Base-by-base conservation (phyloP, 64 coral and sea anemone species). In the Dendronephthya gigantea region DNA sequence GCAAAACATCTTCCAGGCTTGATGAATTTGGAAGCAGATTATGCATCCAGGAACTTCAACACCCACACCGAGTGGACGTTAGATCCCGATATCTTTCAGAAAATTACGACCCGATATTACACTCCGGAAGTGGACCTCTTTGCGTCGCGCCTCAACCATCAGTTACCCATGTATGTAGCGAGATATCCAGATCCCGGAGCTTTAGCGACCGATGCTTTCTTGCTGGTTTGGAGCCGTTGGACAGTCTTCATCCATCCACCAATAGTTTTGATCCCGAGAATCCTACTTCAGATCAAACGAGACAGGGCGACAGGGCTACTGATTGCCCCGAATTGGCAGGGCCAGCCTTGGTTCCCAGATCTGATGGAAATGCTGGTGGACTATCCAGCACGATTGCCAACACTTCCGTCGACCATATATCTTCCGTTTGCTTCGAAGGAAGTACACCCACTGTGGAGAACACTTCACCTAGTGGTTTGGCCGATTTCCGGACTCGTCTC, bases 161-260 rank as follows among this genome's bases (percentile, higher is more conserved):
- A 85, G 23, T 29, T 90, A 52, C 88, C 83, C 36, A 38, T 39
- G 14, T 90, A 90, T 76, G 88, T 85, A 15, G 58, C 83, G 7
- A n/a, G 88, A 49, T 66, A 48, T 50, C 82, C 50, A 12, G 88
- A 90, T n/a, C 88, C 88, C 8, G 25, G 89, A n/a, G 84, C 89
- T 13, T 40, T 50, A 82, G 89, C 84, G 17, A 52, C 49, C 45
- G 84, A 90, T 76, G 88, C 62, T 34, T 74, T 90, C 12, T 29
- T 22, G 34, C 31, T 59, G 52, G 25, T 84, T 47, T 89, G 88
- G 88, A 70, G 81, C 58, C 81, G 62, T 8, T 89, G 88, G 83
- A 90, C 55, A 62, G 19, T 23, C 12, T 62, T 62, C 55, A 62
- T 62, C 25, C 55, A 62, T 62, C 19, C 55, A 62, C 25, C 19